phyloP scores from a whole-genome alignment of 2,888 invertebrate genomes.

The Lumbricus terrestris region DNA sequence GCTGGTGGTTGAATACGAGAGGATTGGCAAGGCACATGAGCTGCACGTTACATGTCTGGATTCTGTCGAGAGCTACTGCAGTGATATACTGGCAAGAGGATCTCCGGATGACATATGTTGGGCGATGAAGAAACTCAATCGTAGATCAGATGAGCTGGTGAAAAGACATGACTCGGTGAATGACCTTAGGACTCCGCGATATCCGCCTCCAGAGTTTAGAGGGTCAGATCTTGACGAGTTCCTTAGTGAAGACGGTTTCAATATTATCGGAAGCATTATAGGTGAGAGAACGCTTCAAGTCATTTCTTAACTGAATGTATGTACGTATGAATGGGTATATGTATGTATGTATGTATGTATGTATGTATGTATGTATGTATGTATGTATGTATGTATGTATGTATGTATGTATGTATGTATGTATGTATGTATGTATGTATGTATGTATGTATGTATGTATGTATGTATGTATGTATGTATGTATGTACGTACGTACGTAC shows the following conservation, averaged over 20 bases:
- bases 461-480: too few relatives aligned
- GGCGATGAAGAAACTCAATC: background rate
- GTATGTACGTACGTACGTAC: too few relatives aligned
- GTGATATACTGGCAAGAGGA: background rate
- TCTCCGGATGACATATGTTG: background rate
- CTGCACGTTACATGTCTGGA: background rate
- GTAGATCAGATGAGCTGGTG: background rate
- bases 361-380: slow-evolving; percentile 6
- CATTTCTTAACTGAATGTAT: too few relatives aligned
- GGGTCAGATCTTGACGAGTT: background rate
- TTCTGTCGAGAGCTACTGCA: background rate
- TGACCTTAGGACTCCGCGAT: background rate
- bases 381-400: background rate
- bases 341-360: background rate
- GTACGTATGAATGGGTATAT: too few relatives aligned
- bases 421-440: too few relatives aligned
- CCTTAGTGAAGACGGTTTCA: background rate
- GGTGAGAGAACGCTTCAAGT: background rate
- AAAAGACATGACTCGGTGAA: background rate
- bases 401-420: background rate
- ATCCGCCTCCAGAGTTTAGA: background rate
- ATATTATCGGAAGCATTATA: background rate
- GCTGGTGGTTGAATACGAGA: background rate
- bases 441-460: too few relatives aligned
- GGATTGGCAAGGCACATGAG: background rate